Evolutionary conservation across 2,888 invertebrate genomes (phyloP), one percentile per base, ranked within the genome.

Genomic region (Agonopterix subpropinquella): DNA sequence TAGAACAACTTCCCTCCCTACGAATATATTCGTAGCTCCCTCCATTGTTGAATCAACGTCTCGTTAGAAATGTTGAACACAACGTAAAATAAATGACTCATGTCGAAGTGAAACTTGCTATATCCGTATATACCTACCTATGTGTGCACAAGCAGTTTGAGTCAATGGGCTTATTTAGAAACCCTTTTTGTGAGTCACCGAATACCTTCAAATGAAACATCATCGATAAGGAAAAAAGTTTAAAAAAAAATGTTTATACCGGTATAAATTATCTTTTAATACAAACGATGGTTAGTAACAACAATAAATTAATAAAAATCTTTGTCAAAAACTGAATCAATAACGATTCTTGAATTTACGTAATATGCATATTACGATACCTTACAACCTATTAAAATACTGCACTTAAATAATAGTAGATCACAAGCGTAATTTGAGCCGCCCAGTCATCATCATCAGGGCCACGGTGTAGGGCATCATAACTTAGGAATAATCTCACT

Each of bases 351-450:
- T 64, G 56, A 56, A 67, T 47, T 80, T 80, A 83, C 86, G 86
- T 87, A 87, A 87, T 86, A 87, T 87, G 87, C 87, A 87, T 86
- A 87, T 87, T 85, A 87, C 87, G 87, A 82, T 72, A 84, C 80
- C 85, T 87, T 87, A 87, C 80, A 81, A 70, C 76, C 86, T 87
- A 87, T 73, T 82, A 80, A 84, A 86, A 86, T 86, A 87, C 85
- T 87, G 83, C 67, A 83, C 86, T 85, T 84, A 87, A 78, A 80
- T 74, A 73, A 79, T 72, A 28, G 28, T 28, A 83, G 75, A 87
- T 87, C 86, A 87, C 87, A 86, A 87, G 87, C 86, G 85, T 86
- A 28, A 28, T 78, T 84, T 84, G 86, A 84, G 86, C 81, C 80
- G 70, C 78, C 84, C 83, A 62, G 64, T 65, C 61, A 18, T 13